Conservation (phyloP, 92 coral and sea anemone genomes). For the Actinernus sp. region DNA sequence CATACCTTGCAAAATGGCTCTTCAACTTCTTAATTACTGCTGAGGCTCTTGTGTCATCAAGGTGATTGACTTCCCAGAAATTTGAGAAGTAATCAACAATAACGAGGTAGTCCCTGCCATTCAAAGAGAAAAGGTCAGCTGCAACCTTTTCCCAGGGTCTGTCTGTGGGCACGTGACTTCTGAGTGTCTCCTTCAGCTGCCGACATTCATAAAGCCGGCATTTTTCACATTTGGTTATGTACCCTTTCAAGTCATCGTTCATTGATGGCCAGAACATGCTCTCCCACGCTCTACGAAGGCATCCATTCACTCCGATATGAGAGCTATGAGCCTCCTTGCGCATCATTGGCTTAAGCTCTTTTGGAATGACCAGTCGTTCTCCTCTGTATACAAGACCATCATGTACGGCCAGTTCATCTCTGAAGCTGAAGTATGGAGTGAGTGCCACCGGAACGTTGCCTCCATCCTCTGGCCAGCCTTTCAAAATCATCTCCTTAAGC, state of each 20-base stretch:
- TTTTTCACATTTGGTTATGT: slow-evolving; percentile 7
- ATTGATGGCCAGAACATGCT: slow-evolving; percentile 32
- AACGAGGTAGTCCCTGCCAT: slow-evolving; percentile 37
- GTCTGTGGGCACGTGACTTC: slow-evolving; percentile 36
- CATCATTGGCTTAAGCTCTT: slow-evolving; percentile 23
- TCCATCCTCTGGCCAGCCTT: slow-evolving; percentile 23
- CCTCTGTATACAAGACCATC: slow-evolving; percentile 44
- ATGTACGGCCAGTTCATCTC: slow-evolving; percentile 47
- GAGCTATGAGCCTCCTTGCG: slow-evolving; percentile 25
- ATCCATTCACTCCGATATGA: slow-evolving; percentile 29
- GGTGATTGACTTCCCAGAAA: slow-evolving; percentile 16
- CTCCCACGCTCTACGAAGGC: slow-evolving; percentile 33
- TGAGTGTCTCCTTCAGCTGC: slow-evolving; percentile 31
- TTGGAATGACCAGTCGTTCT: slow-evolving; percentile 33
- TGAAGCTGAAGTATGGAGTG: slow-evolving; percentile 33
- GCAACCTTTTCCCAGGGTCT: slow-evolving; percentile 33
- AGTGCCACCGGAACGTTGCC: slow-evolving; percentile 12
- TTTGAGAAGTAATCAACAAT: slow-evolving; percentile 9
- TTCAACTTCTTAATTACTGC: slow-evolving; percentile 13
- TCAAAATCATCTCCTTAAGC: slow-evolving; percentile 1
- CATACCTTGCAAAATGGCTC: no score
- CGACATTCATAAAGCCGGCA: slow-evolving; percentile 5
- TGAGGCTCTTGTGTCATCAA: slow-evolving; percentile 11
- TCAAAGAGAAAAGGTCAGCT: slow-evolving; percentile 22
- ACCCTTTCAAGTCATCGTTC: slow-evolving; percentile 3